Percentiles rank a stretch among this genome's conserved stretches.
These are phyloP conservation scores for Azemiops feae DNA, from an alignment of 2,113 vertebrate genomes.

Conservation along the genomic window DNA sequence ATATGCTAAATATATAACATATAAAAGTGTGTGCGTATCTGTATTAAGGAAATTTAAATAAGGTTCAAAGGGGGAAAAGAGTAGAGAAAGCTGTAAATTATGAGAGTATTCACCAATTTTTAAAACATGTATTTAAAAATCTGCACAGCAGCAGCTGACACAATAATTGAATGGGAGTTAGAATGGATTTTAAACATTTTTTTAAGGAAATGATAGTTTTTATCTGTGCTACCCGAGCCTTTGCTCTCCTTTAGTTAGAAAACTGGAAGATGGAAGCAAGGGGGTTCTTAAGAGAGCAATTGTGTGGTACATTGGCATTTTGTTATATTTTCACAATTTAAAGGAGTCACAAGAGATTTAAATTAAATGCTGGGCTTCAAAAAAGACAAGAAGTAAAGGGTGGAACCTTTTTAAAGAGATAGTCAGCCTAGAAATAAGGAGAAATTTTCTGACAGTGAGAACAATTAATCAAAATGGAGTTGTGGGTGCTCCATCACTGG, in stretches of 20 bases:
- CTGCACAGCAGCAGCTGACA: not conserved
- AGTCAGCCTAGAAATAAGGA: no score
- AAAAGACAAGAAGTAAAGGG: not conserved
- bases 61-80: not conserved
- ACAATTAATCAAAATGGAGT: not conserved
- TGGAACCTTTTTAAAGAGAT: not conserved
- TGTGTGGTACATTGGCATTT: not conserved
- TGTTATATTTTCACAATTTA: not conserved
- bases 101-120: not conserved
- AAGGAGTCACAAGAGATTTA: not conserved
- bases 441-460: no score
- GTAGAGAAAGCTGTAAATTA: not conserved
- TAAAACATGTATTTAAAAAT: not conserved
- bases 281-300: not conserved
- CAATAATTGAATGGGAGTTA: not conserved
- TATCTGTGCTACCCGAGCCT: not conserved
- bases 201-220: not conserved
- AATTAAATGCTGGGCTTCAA: not conserved
- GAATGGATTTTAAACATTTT: not conserved
- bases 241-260: not conserved
- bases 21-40: not conserved
- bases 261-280: not conserved
- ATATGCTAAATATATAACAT: not conserved
- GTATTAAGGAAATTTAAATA: not conserved
- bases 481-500: not conserved